Conservation (phyloP, 2,113 vertebrate genomes). For the Scortum barcoo region DNA sequence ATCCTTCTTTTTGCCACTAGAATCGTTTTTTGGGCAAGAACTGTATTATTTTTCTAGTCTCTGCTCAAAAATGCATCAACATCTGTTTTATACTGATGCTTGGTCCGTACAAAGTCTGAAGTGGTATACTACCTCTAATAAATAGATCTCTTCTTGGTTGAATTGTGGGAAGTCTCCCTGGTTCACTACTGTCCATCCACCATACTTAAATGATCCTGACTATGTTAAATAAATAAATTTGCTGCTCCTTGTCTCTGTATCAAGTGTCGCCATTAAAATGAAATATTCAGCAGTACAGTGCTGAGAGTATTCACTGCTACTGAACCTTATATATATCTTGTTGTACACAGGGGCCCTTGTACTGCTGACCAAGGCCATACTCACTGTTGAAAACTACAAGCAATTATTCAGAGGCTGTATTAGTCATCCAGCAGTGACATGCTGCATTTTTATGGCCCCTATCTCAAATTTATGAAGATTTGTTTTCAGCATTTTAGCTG, state of each 20-base stretch:
- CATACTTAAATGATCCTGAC: background rate
- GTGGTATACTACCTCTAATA: background rate
- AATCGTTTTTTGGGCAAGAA: background rate
- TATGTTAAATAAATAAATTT: too few species aligned
- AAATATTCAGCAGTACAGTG: too few species aligned
- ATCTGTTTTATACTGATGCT: too few species aligned
- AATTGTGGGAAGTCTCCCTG: too few species aligned
- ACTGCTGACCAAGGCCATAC: slow-evolving; percentile 50
- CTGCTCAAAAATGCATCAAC: too few species aligned
- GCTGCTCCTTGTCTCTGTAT: background rate
- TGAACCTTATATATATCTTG: slow-evolving; percentile 47
- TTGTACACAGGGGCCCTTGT: slow-evolving; percentile 8
- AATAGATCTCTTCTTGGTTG: background rate
- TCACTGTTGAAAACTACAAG: slow-evolving; percentile 53
- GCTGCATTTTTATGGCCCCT: slow-evolving; percentile 33
- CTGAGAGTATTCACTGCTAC: too few species aligned
- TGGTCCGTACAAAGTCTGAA: too few species aligned
- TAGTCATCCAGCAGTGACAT: slow-evolving; percentile 43
- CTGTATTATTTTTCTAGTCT: background rate
- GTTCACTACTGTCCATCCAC: too few species aligned
- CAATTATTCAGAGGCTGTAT: slow-evolving; percentile 52
- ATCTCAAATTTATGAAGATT: slow-evolving; percentile 39
- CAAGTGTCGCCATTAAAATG: too few species aligned
- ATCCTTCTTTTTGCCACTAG: background rate
- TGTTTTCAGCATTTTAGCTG: slow-evolving; percentile 15